A percentile compares a stretch with the other conserved stretches of the same genome.
These are phyloP conservation scores for Bagarius yarrelli DNA, from an alignment of 2,113 vertebrate genomes.

Conservation along the genomic window DNA sequence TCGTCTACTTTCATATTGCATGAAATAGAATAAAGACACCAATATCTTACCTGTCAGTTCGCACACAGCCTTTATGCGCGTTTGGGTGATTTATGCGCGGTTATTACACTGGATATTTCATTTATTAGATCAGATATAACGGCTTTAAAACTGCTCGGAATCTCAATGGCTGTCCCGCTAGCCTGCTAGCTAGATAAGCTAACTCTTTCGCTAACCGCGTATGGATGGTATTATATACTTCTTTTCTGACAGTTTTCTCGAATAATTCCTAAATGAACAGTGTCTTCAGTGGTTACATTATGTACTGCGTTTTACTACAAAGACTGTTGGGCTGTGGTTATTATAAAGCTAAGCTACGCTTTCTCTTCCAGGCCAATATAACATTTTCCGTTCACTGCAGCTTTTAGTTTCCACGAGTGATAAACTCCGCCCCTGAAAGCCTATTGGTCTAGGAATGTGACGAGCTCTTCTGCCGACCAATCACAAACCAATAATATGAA, in stretches of 20 bases:
- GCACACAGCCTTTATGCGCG: background rate
- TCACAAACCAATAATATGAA: background rate
- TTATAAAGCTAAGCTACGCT: background rate
- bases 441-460: constrained; percentile 27
- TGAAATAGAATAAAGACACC: background rate
- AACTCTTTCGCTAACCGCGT: constrained; percentile 17
- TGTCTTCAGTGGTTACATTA: constrained; percentile 8
- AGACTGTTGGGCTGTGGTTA: background rate
- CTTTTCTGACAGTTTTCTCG: background rate
- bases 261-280: background rate
- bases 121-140: constrained; percentile 31
- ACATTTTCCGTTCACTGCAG: constrained; percentile 46
- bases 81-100: background rate
- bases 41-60: constrained; percentile 40
- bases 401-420: constrained; percentile 47
- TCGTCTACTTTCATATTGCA: background rate
- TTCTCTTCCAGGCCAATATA: constrained; percentile 32
- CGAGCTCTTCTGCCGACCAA: constrained; percentile 33
- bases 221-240: background rate
- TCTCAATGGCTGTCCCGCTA: constrained; percentile 21
- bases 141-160: constrained; percentile 42
- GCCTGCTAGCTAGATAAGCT: constrained; percentile 32
- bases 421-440: constrained; percentile 20
- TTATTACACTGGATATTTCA: constrained; percentile 17
- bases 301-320: background rate